Conservation (phyloP, 2,797 vertebrate genomes). For the Silurus lanzhouensis region DNA sequence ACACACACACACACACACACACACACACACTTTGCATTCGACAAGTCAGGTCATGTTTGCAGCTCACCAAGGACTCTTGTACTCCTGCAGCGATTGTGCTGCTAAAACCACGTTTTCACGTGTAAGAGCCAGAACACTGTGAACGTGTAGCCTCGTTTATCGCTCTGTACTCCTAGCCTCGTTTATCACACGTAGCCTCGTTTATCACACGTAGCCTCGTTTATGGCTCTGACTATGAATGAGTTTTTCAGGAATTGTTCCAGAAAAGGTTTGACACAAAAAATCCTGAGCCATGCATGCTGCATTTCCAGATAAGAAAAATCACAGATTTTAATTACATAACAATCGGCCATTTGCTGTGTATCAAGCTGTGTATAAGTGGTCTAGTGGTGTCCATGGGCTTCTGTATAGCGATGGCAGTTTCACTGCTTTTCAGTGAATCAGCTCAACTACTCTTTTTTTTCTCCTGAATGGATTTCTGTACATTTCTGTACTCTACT, state of each 20-base stretch:
- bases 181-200: not conserved
- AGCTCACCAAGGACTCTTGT: not conserved
- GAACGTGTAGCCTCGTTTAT: not conserved
- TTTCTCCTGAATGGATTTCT: not conserved
- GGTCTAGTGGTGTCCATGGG: not conserved
- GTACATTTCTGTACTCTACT: not conserved
- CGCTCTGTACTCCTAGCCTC: no score
- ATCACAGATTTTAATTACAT: not conserved
- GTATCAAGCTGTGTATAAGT: no score
- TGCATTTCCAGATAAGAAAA: not conserved
- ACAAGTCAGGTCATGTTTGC: not conserved
- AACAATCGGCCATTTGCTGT: no score
- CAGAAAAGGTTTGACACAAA: not conserved
- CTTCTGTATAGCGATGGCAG: not conserved
- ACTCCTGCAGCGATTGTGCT: not conserved
- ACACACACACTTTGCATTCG: not conserved
- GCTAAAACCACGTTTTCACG: slow-evolving; percentile 3
- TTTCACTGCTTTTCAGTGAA: not conserved
- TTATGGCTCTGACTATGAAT: not conserved
- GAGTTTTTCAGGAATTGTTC: not conserved
- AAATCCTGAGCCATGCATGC: not conserved
- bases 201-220: not conserved
- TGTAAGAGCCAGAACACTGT: not conserved
- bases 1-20: no score
- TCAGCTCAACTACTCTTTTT: not conserved